A percentile compares a stretch with the other conserved stretches of the same genome.
These are phyloP conservation scores for Xanthia icteritia DNA, from an alignment of 2,888 invertebrate genomes.

Conservation along the genomic window DNA sequence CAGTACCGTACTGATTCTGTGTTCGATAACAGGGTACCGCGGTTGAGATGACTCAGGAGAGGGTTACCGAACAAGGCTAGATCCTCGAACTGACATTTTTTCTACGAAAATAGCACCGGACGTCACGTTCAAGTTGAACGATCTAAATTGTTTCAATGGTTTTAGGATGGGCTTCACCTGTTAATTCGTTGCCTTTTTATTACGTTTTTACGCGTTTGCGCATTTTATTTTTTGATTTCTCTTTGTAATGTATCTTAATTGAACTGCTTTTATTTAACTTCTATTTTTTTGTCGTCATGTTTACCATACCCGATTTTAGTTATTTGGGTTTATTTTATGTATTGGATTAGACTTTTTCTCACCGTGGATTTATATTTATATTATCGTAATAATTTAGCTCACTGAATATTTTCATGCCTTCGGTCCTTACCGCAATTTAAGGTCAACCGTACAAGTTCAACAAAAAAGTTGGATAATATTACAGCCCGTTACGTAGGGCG, in stretches of 20 bases:
- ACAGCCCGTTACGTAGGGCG: constrained; percentile 69
- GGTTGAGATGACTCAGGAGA: constrained; percentile 77
- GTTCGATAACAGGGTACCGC: constrained; percentile 76
- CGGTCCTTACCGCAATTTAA: constrained; percentile 2
- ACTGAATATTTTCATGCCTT: background rate
- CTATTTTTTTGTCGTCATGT: background rate
- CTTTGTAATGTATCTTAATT: constrained; percentile 6
- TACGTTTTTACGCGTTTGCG: constrained; percentile 44
- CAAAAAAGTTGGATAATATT: constrained; percentile 56
- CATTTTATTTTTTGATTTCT: constrained; percentile 25
- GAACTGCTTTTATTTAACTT: constrained; percentile 15
- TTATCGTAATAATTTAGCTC: background rate
- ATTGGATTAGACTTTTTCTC: background rate
- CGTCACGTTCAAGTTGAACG: constrained; percentile 87
- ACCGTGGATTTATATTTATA: background rate
- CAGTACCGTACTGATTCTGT: constrained; percentile 79
- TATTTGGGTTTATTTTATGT: background rate
- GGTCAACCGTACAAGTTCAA: constrained; percentile 17
- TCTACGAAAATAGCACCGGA: constrained; percentile 78
- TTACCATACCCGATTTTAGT: background rate
- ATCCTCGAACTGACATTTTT: constrained; percentile 76
- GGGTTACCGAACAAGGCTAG: constrained; percentile 72
- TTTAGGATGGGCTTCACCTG: constrained; percentile 69
- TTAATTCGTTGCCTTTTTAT: constrained; percentile 60
- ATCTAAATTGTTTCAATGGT: constrained; percentile 80